Conservation (phyloP, 2,888 invertebrate genomes). For the Pogonocherus hispidulus region DNA sequence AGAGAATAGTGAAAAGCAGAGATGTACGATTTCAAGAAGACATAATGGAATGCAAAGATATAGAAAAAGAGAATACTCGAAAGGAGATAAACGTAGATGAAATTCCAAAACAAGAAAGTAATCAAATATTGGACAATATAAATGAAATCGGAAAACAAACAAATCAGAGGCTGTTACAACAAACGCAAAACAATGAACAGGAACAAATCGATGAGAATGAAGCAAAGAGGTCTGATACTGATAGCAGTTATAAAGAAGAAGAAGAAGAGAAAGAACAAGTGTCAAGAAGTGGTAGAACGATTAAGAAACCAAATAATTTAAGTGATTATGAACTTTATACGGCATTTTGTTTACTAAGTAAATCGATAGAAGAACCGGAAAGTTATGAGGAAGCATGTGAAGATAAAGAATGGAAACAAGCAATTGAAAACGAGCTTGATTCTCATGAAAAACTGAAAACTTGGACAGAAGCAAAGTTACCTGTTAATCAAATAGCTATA, state of each 20-base stretch:
- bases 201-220: no score
- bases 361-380: not conserved
- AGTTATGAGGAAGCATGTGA: constrained; percentile 4
- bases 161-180: no score
- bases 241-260: no score
- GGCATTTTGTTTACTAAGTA: not conserved
- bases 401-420: not conserved
- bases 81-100: not conserved
- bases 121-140: no score
- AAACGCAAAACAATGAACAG: no score
- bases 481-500: not conserved
- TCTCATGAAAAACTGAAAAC: constrained; percentile 1
- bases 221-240: no score
- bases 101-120: not conserved
- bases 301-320: not conserved
- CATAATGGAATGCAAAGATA: constrained; percentile 28
- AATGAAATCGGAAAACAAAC: no score
- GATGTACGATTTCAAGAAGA: constrained; percentile 38
- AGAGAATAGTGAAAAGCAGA: constrained; percentile 31
- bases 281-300: not conserved
- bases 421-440: not conserved
- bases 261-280: no score
- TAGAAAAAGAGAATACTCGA: not conserved
- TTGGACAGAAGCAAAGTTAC: not conserved
- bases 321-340: constrained; percentile 7